Conservation (phyloP, 2,888 invertebrate genomes). For the Eupithecia vulgata region DNA sequence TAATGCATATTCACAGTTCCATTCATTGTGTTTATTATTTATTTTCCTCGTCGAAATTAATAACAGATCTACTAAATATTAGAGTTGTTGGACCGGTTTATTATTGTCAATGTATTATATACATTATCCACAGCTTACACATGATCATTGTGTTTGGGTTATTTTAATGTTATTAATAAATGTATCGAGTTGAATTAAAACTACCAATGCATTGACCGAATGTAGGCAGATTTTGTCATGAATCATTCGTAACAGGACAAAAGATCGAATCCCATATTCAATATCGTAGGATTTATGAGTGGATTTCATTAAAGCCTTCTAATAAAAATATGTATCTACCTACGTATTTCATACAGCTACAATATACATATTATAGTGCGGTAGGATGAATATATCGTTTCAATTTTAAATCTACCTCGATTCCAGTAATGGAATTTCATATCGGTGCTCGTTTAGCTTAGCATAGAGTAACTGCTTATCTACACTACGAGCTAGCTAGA, state of each 20-base stretch:
- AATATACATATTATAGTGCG: conserved; percentile 2
- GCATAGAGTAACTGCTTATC: conserved; percentile 17
- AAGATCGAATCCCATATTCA: conserved; percentile 4
- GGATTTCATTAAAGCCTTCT: conserved; percentile 20
- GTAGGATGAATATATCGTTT: conserved; percentile 17
- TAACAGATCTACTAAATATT: background rate
- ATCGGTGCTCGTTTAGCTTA: conserved; percentile 32
- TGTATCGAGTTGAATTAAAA: background rate
- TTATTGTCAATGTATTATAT: background rate
- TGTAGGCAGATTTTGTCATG: background rate
- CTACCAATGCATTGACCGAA: background rate
- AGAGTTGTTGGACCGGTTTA: background rate
- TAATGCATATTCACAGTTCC: too few species aligned
- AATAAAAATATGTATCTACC: background rate
- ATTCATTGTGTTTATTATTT: too few species aligned
- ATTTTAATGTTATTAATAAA: background rate
- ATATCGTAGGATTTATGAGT: background rate
- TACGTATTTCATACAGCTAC: conserved; percentile 5
- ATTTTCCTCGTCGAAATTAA: background rate
- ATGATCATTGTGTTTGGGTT: background rate
- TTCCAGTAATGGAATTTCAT: conserved; percentile 42
- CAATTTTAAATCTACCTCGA: conserved; percentile 41
- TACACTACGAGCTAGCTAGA: conserved; percentile 11
- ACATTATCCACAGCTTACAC: background rate
- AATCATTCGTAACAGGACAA: background rate